These are phyloP conservation scores for Diabrotica balteata DNA, from an alignment of 2,888 invertebrate genomes.

Conservation along the genomic window DNA sequence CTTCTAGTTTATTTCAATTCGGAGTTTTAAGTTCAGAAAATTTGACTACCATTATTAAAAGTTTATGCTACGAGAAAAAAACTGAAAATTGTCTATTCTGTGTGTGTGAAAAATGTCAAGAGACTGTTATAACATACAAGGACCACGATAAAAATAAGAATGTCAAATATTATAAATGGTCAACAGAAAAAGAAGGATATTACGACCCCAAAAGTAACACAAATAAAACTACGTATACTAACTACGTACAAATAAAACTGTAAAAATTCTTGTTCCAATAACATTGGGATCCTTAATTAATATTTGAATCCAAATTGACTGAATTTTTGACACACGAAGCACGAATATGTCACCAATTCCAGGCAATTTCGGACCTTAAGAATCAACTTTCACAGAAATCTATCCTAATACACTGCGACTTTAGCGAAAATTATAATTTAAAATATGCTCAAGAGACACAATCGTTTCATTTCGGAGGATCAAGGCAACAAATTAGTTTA, in stretches of 20 bases:
- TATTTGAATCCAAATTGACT: conserved; percentile 2
- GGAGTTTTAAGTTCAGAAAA: neutral
- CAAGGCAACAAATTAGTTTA: conserved; percentile 47
- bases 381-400: no score
- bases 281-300: neutral
- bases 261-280: neutral
- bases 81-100: conserved; percentile 20
- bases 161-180: no score
- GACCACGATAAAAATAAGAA: no score
- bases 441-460: conserved; percentile 50
- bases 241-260: no score
- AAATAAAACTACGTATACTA: no score
- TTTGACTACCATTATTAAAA: conserved; percentile 6
- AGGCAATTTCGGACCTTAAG: neutral
- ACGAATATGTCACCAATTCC: conserved; percentile 8
- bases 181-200: no score
- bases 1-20: neutral
- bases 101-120: conserved; percentile 24
- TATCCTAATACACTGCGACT: conserved; percentile 48
- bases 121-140: neutral
- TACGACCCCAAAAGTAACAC: no score
- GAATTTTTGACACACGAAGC: conserved; percentile 8
- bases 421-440: conserved; percentile 51
- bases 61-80: conserved; percentile 4
- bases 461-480: conserved; percentile 51